Evolutionary conservation across 2,888 invertebrate genomes (phyloP), one percentile per base, ranked within the genome.

Genomic region (Torymus aiolomorphi): DNA sequence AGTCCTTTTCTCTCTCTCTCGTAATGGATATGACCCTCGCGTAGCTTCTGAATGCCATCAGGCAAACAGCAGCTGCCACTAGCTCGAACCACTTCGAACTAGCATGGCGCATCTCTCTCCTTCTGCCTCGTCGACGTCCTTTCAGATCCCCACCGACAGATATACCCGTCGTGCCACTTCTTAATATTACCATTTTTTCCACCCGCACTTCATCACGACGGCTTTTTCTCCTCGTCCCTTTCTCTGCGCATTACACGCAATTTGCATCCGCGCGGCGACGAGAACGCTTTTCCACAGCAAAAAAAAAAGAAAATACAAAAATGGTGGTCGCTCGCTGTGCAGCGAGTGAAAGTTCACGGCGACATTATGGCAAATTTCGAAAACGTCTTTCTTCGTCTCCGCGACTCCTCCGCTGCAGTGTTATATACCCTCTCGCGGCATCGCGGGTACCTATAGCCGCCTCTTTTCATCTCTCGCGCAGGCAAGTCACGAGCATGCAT

Each of bases 21-120:
- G 56, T 69, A 69, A 69, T 69, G 69, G 69, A 69, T 69, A 69
- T 31, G 20, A 69, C 69, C 52, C 42, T 70, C 56, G 63, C 49
- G 67, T n/a, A 72, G 54, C 62, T 72, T 71, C 61, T 61, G 20
- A 61, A 59, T 16, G 4, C 20, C 14, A 16, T 8, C n/a, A 42
- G 42, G 42, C 42, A 42, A 42, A 42, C 42, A 8, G 42, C 57
- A 11, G 12, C 10, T n/a, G 56, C 31, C 18, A 4, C 31, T 16
- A 12, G 16, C 10, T 57, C 42, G 13, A 67, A 52, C 14, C 52
- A 67, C 20, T 11, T 52, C 13, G 52, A 67, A 67, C 20, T 24
- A 54, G 54, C n/a, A n/a, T 20, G 20, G 52, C 2, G 42, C 42
- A 10, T 18, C 54, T 54, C 54, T 54, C 54, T 54, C 10, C 24